Evolutionary conservation across 2,797 vertebrate species (phyloP), one percentile per base, ranked within the genome.

Genomic region (Morus bassanus): DNA sequence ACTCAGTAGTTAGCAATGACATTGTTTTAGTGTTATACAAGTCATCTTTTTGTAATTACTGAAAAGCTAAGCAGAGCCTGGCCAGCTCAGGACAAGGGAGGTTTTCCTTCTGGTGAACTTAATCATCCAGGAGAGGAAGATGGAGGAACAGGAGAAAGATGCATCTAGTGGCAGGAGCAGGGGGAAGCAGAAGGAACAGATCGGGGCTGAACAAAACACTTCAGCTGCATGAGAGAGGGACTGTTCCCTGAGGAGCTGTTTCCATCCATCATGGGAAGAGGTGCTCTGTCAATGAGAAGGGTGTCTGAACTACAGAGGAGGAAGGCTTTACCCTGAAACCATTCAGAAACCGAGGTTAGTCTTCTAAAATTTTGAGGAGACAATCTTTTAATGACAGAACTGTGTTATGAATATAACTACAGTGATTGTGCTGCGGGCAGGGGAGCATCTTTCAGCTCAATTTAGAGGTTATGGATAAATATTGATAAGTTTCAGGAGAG

Each of bases 11-110:
- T 22, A 31, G 30, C 28, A 41, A 21, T 13, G 22, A 28, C 18
- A 17, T 8, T 27, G n/a, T 6, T 53, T 39, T 37, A 22, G 21
- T 9, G 5, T 45, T 31, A n/a, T 9, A 10, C 1, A 1, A 39
- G 12, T 33, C 15, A 33, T 13, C 72, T 41, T 23, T 28, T 28
- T n/a, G 23, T 41, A 46, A 43, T 35, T 60, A 14, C 18, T 11
- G 13, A 41, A n/a, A 37, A 48, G 31, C 39, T 41, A 53, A 69
- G 45, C n/a, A 59, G 51, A 53, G 8, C 39, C 35, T 65, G 59
- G 25, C 10, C 21, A 70, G 59, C 54, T 54, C 39, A 53, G 72
- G 63, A 23, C 18, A 41, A 46, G 35, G 24, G 43, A 39, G 18
- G 4, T 25, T 46, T 63, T 43, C n/a, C 51, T 59, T 31, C 59